phyloP scores from a whole-genome alignment of 2,888 invertebrate species.

The Aphidius colemani region DNA sequence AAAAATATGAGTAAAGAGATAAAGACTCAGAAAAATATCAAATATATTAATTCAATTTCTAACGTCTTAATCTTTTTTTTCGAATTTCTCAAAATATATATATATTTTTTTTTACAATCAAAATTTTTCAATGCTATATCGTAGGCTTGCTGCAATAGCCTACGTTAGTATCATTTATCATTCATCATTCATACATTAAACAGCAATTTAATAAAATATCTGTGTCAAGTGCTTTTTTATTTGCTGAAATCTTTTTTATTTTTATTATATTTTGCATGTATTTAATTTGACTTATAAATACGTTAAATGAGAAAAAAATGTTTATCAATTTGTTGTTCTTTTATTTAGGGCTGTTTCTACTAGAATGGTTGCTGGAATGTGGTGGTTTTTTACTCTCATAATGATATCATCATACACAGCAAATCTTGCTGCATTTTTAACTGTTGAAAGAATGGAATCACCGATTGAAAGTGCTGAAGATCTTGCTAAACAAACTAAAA shows the following conservation, averaged over 20 bases:
- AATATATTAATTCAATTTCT: too few relatives aligned
- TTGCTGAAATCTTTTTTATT: slow-evolving; percentile 2
- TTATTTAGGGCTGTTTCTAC: slow-evolving; percentile 81
- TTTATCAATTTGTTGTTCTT: slow-evolving; percentile 24
- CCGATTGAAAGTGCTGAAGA: slow-evolving; percentile 92
- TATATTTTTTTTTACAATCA: not conserved
- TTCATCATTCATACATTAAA: slow-evolving; percentile 31
- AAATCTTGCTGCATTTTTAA: slow-evolving; percentile 91
- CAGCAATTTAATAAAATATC: too few relatives aligned
- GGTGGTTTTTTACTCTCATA: slow-evolving; percentile 94
- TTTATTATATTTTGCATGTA: not conserved
- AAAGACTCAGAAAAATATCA: too few relatives aligned
- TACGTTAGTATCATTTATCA: slow-evolving; percentile 33
- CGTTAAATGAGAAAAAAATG: slow-evolving; percentile 17
- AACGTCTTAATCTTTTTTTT: too few relatives aligned
- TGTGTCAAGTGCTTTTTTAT: not conserved
- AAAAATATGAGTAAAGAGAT: not conserved
- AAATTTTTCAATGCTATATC: slow-evolving; percentile 51
- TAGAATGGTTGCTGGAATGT: slow-evolving; percentile 83
- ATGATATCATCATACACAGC: slow-evolving; percentile 94
- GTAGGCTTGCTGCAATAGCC: slow-evolving; percentile 55
- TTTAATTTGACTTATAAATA: slow-evolving; percentile 17
- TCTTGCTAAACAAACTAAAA: slow-evolving; percentile 89
- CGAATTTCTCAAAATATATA: too few relatives aligned
- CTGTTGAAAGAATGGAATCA: slow-evolving; percentile 85